Base-by-base conservation (phyloP, 2,113 vertebrate species). In the Oryzias woworae region DNA sequence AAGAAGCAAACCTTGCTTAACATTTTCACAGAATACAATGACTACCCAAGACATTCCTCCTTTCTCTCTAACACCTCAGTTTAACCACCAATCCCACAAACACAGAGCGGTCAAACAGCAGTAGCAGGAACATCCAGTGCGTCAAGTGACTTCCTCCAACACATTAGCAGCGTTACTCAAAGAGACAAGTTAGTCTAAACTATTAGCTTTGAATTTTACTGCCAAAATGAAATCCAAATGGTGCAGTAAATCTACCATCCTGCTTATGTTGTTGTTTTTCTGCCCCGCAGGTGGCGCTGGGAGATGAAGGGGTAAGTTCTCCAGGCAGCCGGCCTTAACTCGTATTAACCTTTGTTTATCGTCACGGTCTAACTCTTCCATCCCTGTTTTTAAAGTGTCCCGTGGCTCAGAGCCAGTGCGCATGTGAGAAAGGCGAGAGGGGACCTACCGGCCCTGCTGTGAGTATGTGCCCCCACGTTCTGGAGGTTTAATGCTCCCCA, bases 361-460 rank as follows among this genome's bases (percentile, higher is more conserved):
- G 7, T 8, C 17, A 3, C 24, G 36, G 10, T 57, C 54, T 86
- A 46, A 82, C 45, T 59, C 41, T 55, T 72, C 23, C 60, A 16
- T 52, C 26, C 31, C 45, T 87, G 53, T 83, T 44, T 69, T 56
- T 70, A 50, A 81, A 96, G 95, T 97, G 95, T 83, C 87, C 92
- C 1, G 71, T 90, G 69, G 78, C 77, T 58, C 71, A 76, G 23
- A 87, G 71, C 61, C 20, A 24, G 24, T 97, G 95, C 83, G 77
- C 75, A 1, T 97, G 95, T 83, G 93, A 95, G 45, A 97, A 95
- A 73, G 95, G 95, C 2, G 94, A 96, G 79, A 89, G 84, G 75
- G 95, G 94, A 66, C 79, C 90, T 66, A 60, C 80, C 3, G 95
- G 95, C 36, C 81, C 94, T 36, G 46, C 92, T 68, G 95, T 97